A percentile compares a stretch with the other conserved stretches of the same genome.
Evolutionary conservation across 2,888 invertebrate species (phyloP).

Genomic region (Arge pagana): DNA sequence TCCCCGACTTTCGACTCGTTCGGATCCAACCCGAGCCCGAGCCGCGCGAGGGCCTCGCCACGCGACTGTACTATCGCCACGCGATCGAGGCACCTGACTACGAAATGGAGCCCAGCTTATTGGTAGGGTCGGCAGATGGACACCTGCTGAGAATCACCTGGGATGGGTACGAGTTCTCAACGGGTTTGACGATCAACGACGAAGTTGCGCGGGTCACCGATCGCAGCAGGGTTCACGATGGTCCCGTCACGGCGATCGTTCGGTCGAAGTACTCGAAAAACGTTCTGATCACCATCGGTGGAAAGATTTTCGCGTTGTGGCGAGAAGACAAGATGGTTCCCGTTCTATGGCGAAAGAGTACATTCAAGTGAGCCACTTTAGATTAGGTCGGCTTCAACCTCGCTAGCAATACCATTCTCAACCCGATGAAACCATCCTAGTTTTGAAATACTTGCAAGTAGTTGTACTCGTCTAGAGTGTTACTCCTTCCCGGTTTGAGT

Average conservation of each 20-base stretch:
- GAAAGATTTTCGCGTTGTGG: constrained; percentile 77
- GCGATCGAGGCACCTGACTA: constrained; percentile 36
- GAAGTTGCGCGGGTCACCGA: constrained; percentile 61
- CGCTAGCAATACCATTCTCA: too few species aligned
- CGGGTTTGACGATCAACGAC: constrained; percentile 66
- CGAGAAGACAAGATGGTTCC: constrained; percentile 68
- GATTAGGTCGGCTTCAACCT: too few species aligned
- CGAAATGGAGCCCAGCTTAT: constrained; percentile 34
- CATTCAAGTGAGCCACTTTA: constrained; percentile 46
- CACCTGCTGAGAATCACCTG: constrained; percentile 62
- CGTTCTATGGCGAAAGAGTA: constrained; percentile 69
- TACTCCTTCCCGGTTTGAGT: background rate
- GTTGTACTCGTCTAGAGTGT: too few species aligned
- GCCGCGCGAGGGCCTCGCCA: constrained; percentile 29
- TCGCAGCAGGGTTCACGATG: constrained; percentile 70
- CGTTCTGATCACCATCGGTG: constrained; percentile 73
- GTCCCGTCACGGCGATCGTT: constrained; percentile 66
- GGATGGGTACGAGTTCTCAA: constrained; percentile 72
- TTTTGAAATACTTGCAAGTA: too few species aligned
- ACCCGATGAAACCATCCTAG: too few species aligned
- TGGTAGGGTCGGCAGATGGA: constrained; percentile 51
- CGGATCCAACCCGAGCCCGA: constrained; percentile 19
- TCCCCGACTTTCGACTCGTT: constrained; percentile 33
- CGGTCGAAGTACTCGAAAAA: constrained; percentile 68
- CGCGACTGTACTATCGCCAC: constrained; percentile 38